These are phyloP conservation scores for Gobio gobio DNA, from an alignment of 2,113 vertebrate species.

Conservation along the genomic window DNA sequence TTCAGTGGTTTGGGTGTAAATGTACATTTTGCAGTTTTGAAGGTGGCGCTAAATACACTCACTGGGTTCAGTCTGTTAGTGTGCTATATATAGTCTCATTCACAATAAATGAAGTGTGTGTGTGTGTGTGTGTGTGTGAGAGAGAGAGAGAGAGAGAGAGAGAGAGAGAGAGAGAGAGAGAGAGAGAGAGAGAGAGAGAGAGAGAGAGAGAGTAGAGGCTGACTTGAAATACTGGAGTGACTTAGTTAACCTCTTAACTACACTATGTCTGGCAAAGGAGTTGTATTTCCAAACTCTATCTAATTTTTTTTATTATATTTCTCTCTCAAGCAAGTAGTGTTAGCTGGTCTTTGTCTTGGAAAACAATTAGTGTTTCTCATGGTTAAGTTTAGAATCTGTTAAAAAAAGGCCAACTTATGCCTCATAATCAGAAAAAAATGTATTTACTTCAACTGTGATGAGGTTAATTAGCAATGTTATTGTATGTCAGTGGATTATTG, in stretches of 20 bases:
- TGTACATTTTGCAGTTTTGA: constrained; percentile 55
- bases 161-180: background rate
- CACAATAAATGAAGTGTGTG: constrained; percentile 66
- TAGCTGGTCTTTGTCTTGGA: background rate
- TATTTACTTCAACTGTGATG: background rate
- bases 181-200: background rate
- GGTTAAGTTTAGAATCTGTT: background rate
- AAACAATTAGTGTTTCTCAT: background rate
- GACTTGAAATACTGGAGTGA: background rate
- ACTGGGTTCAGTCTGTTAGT: constrained; percentile 56
- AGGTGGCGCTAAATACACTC: constrained; percentile 59
- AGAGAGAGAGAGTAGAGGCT: background rate
- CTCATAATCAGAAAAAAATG: background rate
- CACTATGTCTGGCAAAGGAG: background rate
- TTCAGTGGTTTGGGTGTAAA: constrained; percentile 47
- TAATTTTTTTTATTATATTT: background rate
- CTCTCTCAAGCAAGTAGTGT: background rate
- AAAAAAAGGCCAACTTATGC: background rate
- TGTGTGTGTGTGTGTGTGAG: constrained; percentile 26
- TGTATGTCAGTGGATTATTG: background rate
- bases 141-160: background rate
- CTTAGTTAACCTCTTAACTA: constrained; percentile 22
- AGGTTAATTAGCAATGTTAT: background rate
- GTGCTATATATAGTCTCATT: constrained; percentile 75
- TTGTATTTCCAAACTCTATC: background rate